These are phyloP conservation scores for Himantopus leucocephalus DNA, from an alignment of 2,113 vertebrate genomes.

Conservation along the genomic window DNA sequence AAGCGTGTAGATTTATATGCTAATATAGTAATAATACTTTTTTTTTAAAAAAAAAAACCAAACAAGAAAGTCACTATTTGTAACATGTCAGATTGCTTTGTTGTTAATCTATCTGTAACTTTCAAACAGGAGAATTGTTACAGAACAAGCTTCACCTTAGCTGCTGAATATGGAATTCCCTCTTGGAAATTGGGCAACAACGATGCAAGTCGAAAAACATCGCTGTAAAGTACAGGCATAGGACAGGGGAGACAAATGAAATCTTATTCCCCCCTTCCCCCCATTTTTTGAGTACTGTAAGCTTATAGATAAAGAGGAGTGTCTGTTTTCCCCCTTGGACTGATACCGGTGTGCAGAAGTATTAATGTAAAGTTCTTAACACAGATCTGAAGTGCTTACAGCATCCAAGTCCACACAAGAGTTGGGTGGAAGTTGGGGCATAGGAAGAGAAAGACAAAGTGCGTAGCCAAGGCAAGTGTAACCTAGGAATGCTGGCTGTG, in stretches of 20 bases:
- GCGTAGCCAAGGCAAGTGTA: not conserved
- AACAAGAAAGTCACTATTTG: not conserved
- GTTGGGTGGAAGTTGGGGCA: not conserved
- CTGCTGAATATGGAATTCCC: not conserved
- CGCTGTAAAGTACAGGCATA: not conserved
- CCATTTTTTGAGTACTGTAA: not conserved
- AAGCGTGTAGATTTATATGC: not conserved
- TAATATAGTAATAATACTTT: not conserved
- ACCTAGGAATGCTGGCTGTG: not conserved
- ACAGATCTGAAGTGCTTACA: not conserved
- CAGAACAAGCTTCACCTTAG: not conserved
- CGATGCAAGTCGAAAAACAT: not conserved
- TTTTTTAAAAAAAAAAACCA: no score
- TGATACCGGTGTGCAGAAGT: not conserved
- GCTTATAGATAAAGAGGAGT: not conserved
- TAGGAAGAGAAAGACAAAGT: not conserved
- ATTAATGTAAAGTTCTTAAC: not conserved
- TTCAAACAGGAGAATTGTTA: not conserved
- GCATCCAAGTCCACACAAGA: not conserved
- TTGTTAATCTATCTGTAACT: not conserved
- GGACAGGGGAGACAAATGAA: not conserved
- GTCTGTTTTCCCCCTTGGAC: not conserved
- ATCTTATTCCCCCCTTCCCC: not conserved
- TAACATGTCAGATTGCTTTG: not conserved
- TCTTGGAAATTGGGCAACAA: not conserved